Evolutionary conservation across 2,797 vertebrate genomes (phyloP).

Genomic region (Sebastes trivittatus): DNA sequence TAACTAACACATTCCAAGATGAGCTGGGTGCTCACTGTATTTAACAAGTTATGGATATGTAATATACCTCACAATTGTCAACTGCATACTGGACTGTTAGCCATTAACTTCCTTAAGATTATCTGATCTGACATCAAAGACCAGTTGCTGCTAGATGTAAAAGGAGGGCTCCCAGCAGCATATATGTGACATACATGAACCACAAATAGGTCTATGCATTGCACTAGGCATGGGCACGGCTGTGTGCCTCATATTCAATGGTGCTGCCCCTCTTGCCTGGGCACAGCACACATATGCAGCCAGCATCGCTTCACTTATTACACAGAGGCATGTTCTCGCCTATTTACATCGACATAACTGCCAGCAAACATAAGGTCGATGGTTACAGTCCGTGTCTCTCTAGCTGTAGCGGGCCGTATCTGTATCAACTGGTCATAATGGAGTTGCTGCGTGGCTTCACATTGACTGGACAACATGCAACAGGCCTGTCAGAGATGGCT

Average conservation of each 20-base stretch:
- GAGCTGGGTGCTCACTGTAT: background rate
- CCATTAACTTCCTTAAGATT: background rate
- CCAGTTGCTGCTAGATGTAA: background rate
- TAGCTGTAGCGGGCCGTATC: background rate
- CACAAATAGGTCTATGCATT: slow-evolving; percentile 31
- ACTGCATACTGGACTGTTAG: background rate
- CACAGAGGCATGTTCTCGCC: background rate
- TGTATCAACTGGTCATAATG: background rate
- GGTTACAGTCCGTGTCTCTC: background rate
- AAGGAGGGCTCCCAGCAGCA: background rate
- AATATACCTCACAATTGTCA: background rate
- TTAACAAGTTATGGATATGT: background rate
- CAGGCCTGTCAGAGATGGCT: slow-evolving; percentile 70
- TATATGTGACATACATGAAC: slow-evolving; percentile 15
- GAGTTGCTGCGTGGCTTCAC: slow-evolving; percentile 56
- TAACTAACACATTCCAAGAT: background rate
- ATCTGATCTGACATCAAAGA: slow-evolving; percentile 5
- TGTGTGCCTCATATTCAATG: slow-evolving; percentile 53
- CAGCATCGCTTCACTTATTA: background rate
- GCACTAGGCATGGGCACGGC: slow-evolving; percentile 37
- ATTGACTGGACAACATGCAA: slow-evolving; percentile 68
- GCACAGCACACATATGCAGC: slow-evolving; percentile 1
- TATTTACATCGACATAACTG: background rate
- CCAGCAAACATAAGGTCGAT: background rate
- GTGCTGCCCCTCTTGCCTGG: slow-evolving; percentile 33